These are phyloP conservation scores for Euclidia mi DNA, from an alignment of 2,888 invertebrate species.

Conservation along the genomic window DNA sequence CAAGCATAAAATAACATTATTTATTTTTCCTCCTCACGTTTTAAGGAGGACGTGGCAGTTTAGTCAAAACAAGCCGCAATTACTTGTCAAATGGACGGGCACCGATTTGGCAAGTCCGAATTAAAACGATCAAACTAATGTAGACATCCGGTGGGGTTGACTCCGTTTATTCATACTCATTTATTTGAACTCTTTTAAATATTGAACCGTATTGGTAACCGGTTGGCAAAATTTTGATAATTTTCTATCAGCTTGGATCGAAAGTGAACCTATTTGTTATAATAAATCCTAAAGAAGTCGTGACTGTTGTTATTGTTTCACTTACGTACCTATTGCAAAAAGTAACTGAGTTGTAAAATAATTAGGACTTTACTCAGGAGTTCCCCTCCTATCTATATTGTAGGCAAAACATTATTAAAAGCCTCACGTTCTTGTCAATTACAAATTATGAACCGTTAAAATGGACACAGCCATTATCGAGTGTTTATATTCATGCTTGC, in stretches of 20 bases:
- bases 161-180: slow-evolving; percentile 3
- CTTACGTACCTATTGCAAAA: too few species aligned
- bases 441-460: slow-evolving; percentile 36
- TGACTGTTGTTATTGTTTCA: too few species aligned
- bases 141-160: slow-evolving; percentile 23
- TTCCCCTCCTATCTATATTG: too few species aligned
- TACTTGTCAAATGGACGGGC: slow-evolving; percentile 60
- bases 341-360: too few species aligned
- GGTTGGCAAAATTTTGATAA: too few species aligned
- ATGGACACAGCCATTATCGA: slow-evolving; percentile 14
- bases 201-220: too few species aligned
- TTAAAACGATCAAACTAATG: slow-evolving; percentile 27
- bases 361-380: too few species aligned
- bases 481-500: slow-evolving; percentile 48
- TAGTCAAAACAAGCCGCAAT: slow-evolving; percentile 63
- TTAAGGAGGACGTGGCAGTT: slow-evolving; percentile 58
- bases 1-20: background rate
- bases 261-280: too few species aligned
- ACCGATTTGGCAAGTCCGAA: slow-evolving; percentile 57
- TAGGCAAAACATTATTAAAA: slow-evolving; percentile 10
- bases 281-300: too few species aligned
- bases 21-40: background rate
- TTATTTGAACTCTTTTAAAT: background rate
- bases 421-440: slow-evolving; percentile 14
- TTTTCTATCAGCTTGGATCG: too few species aligned